phyloP scores from a whole-genome alignment of 2,797 vertebrate species.

The Sebastes diploproa region DNA sequence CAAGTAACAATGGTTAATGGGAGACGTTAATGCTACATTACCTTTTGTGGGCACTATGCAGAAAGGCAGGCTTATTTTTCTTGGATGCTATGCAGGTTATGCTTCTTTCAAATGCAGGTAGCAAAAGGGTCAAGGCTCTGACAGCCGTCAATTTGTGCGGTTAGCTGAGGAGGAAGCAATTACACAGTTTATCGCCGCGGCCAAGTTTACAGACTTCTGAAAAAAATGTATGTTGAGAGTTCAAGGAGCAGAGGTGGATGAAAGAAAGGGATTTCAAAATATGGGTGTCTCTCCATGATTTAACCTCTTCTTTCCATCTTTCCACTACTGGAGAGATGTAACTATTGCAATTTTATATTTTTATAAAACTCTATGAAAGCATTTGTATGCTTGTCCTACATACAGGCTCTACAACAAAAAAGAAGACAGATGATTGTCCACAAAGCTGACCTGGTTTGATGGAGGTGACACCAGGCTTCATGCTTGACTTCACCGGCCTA shows the following conservation, averaged over 20 bases:
- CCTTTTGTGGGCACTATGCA: neutral
- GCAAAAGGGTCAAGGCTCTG: slow-evolving; percentile 34
- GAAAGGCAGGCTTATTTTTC: neutral
- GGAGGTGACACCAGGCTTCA: slow-evolving; percentile 22
- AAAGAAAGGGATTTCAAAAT: neutral
- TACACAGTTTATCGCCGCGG: slow-evolving; percentile 5
- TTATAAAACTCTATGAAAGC: neutral
- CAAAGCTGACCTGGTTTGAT: slow-evolving; percentile 3
- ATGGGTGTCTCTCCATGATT: neutral
- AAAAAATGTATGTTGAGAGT: neutral
- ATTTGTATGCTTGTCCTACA: neutral
- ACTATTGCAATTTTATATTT: neutral
- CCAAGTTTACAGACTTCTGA: neutral
- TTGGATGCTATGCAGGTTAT: slow-evolving; percentile 13
- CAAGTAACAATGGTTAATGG: neutral
- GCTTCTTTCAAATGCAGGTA: neutral
- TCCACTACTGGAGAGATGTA: neutral
- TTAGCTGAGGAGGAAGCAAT: slow-evolving; percentile 1
- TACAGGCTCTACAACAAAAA: neutral
- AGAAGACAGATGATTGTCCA: neutral
- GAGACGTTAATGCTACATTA: neutral
- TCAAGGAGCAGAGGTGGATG: neutral
- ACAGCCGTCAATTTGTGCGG: slow-evolving; percentile 16
- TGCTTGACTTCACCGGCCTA: slow-evolving; percentile 37
- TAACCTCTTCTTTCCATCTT: neutral